Base-by-base conservation (phyloP, 1,140 invertebrate genomes). In the Macrocentrus cingulum region DNA sequence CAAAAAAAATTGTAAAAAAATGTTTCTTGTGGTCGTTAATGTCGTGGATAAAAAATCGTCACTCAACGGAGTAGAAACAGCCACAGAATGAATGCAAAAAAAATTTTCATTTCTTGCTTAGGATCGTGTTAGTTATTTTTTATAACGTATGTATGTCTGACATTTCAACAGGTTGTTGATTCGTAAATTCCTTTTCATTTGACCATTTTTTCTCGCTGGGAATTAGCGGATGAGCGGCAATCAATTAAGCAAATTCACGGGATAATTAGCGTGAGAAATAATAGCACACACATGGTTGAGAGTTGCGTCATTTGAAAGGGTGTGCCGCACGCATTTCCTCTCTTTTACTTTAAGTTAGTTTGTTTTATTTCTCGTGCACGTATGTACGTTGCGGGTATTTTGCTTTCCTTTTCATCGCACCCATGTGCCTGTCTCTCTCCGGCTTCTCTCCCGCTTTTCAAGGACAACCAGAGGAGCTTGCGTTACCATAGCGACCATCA, bases 121-220 rank as follows among this genome's bases (percentile, higher is more conserved):
- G n/a, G n/a, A n/a, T 51, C 32, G 32, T 36, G 49, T 51, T 9
- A n/a, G 49, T 37, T 29, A 34, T 36, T 51, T 49, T n/a, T n/a
- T n/a, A n/a, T 25, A 49, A 51, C 49, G 49, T 36, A 20, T 34
- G 25, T 18, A 9, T 13, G 16, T 18, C 20, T 4, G 48, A 29
- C 32, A 20, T 36, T 34, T 18, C 49, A 51, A 51, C 49, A 51
- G 49, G 49, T 51, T 51, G 49, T 51, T 51, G 49, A 51, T 51
- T 51, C 49, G 37, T 19, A 29, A 16, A 37, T 16, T 36, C 13
- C 18, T 16, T 36, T 49, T 15, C 18, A 29, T 49, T 49, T 22
- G 23, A 11, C 18, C 29, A 29, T 49, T 13, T 49, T 13, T 32
- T 25, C 32, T 49, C 46, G 32, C 32, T 49, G 9, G 11, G 4